Conservation (phyloP, 2,113 vertebrate species). For the Sphyrna mokarran region DNA sequence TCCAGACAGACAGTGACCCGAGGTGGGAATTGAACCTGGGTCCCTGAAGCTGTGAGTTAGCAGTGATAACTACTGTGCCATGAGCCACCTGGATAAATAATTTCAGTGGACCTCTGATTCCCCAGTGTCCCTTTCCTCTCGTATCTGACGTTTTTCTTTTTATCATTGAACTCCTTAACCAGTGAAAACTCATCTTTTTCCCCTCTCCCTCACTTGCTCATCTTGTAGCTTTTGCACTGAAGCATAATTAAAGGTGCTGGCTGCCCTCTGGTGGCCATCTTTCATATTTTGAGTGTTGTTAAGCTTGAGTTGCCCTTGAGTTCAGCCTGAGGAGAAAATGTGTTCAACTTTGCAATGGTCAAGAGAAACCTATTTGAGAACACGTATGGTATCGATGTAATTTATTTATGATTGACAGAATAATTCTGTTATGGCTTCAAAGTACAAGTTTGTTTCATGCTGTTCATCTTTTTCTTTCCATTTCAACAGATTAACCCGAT, state of each 20-base stretch:
- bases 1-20: no score
- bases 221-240: not conserved
- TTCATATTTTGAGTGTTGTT: not conserved
- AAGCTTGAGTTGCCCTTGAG: not conserved
- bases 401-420: not conserved
- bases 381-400: not conserved
- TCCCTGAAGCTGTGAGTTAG: no score
- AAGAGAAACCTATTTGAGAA: not conserved
- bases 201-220: not conserved
- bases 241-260: not conserved
- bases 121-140: not conserved
- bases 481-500: constrained; percentile 77
- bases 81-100: no score
- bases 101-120: not conserved
- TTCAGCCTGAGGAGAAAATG: not conserved
- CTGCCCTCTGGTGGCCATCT: not conserved
- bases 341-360: not conserved
- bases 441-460: not conserved
- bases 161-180: not conserved
- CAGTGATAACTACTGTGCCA: no score
- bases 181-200: not conserved
- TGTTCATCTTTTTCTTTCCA: not conserved
- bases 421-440: not conserved
- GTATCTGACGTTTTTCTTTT: not conserved
- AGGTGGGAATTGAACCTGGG: no score